Evolutionary conservation across 2,113 vertebrate genomes (phyloP).

Genomic region (Carassius auratus): DNA sequence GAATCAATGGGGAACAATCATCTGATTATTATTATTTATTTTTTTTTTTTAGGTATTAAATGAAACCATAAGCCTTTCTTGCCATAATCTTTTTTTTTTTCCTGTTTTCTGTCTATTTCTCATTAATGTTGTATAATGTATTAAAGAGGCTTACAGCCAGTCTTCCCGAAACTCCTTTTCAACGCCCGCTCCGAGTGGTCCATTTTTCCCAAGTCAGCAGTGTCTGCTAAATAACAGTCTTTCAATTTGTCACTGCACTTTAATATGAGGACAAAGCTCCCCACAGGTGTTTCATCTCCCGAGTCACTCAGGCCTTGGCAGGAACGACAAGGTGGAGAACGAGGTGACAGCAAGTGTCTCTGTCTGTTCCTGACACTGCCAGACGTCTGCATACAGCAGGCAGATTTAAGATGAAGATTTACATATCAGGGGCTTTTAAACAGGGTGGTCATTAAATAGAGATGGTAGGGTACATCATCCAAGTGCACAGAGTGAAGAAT

Average conservation of each 20-base stretch:
- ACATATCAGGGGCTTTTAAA: constrained; percentile 23
- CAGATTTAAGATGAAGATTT: background rate
- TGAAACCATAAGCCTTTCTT: constrained; percentile 48
- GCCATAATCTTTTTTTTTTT: constrained; percentile 52
- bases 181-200: constrained; percentile 61
- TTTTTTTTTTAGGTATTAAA: constrained; percentile 66
- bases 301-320: constrained; percentile 66
- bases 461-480: background rate
- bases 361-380: constrained; percentile 29
- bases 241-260: constrained; percentile 69
- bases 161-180: constrained; percentile 69
- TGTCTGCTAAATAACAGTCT: constrained; percentile 70
- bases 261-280: constrained; percentile 71
- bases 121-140: constrained; percentile 72
- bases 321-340: constrained; percentile 62
- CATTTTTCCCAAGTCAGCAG: constrained; percentile 76
- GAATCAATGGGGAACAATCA: constrained; percentile 42
- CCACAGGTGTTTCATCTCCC: constrained; percentile 72
- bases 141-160: constrained; percentile 61
- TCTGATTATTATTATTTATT: constrained; percentile 43
- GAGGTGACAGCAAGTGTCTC: constrained; percentile 55
- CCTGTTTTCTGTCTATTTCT: constrained; percentile 63
- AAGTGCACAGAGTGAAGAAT: constrained; percentile 8
- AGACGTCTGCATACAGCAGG: background rate
- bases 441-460: constrained; percentile 6